Evolutionary conservation across 2,888 invertebrate species (phyloP).

Genomic region (Melikaiella ostensackeni): DNA sequence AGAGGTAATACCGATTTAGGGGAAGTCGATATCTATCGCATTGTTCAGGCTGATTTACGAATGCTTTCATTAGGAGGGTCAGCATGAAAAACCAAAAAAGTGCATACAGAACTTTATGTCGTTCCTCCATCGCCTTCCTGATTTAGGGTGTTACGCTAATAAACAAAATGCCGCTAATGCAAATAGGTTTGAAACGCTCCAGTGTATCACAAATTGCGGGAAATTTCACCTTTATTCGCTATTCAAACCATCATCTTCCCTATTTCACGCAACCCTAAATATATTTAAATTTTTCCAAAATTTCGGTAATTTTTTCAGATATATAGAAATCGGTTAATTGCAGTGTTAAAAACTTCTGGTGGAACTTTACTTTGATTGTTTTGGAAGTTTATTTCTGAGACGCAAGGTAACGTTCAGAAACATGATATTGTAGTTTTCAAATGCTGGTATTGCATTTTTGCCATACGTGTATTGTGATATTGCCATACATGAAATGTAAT

Average conservation of each 20-base stretch:
- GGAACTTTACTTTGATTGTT: no score
- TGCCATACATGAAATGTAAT: no score
- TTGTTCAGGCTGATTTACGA: constrained; percentile 56
- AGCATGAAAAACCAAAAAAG: constrained; percentile 14
- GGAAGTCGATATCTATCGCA: constrained; percentile 56
- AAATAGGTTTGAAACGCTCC: constrained; percentile 4
- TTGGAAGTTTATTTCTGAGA: no score
- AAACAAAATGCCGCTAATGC: constrained; percentile 6
- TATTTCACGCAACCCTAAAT: not conserved
- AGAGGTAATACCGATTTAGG: constrained; percentile 39
- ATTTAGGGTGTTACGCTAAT: constrained; percentile 14
- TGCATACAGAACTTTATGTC: not conserved
- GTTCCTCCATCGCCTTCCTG: not conserved
- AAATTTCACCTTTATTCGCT: not conserved
- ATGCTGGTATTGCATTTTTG: no score
- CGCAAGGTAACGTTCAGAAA: no score
- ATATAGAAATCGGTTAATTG: no score
- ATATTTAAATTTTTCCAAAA: not conserved
- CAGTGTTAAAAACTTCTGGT: no score
- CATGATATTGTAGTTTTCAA: no score
- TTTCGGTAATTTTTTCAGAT: not conserved
- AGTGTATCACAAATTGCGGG: not conserved
- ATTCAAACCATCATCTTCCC: not conserved
- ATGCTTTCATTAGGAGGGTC: constrained; percentile 28
- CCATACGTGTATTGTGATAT: no score